Conservation (phyloP, 2,113 vertebrate species). For the Rostratula benghalensis region DNA sequence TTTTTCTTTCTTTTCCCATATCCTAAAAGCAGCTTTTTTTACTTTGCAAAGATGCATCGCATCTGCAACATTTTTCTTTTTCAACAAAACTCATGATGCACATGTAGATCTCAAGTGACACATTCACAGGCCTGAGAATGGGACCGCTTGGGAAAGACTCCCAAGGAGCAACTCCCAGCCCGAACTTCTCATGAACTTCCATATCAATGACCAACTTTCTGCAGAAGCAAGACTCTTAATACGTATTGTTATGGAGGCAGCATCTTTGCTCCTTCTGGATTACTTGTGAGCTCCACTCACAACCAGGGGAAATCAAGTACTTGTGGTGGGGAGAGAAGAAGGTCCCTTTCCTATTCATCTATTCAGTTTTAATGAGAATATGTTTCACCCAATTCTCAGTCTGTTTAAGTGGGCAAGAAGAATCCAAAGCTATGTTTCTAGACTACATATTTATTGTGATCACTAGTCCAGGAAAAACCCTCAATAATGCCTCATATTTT, state of each 20-base stretch:
- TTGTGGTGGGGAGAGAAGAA: neutral
- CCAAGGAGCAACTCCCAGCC: neutral
- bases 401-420: neutral
- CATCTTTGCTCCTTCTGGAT: neutral
- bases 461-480: constrained; percentile 26
- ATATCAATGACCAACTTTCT: neutral
- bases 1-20: neutral
- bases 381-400: neutral
- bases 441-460: neutral
- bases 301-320: neutral
- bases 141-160: neutral
- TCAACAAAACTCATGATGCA: neutral
- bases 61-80: neutral
- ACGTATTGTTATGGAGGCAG: rapidly evolving
- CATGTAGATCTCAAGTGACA: neutral
- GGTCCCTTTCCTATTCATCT: neutral
- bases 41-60: neutral
- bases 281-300: neutral
- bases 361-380: neutral
- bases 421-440: neutral
- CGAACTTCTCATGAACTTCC: neutral
- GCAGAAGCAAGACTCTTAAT: neutral
- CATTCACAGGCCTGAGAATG: neutral
- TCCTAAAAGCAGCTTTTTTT: neutral
- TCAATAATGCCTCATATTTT: constrained; percentile 5